A percentile compares a stretch with the other conserved stretches of the same genome.
phyloP scores from a whole-genome alignment of 2,888 invertebrate species.

The Tiliacea citrago region DNA sequence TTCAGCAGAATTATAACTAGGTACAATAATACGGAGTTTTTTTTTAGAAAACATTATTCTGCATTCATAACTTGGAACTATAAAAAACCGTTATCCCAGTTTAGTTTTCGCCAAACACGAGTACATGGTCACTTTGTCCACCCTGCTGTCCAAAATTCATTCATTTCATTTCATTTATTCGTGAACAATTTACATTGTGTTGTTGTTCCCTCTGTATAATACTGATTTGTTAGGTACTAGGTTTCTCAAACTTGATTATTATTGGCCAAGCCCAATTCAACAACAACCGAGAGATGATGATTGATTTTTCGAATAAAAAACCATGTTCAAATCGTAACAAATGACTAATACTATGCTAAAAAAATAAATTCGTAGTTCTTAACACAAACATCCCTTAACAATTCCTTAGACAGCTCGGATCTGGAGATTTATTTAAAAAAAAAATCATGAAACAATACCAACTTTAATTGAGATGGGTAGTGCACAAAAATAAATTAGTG shows the following conservation, averaged over 20 bases:
- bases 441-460: neutral
- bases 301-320: neutral
- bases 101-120: neutral
- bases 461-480: neutral
- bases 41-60: neutral
- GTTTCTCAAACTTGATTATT: neutral
- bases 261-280: slow-evolving; percentile 12
- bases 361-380: slow-evolving; percentile 31
- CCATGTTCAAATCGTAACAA: neutral
- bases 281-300: neutral
- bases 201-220: too few relatives aligned
- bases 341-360: slow-evolving; percentile 7
- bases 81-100: neutral
- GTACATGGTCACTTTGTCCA: neutral
- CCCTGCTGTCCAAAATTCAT: neutral
- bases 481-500: too few relatives aligned
- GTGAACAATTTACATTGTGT: too few relatives aligned
- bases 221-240: neutral
- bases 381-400: slow-evolving; percentile 7
- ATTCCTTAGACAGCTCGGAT: neutral
- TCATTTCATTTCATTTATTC: too few relatives aligned
- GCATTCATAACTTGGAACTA: neutral
- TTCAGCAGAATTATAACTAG: neutral
- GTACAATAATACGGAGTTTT: neutral
- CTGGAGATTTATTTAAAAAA: neutral